Conservation (phyloP, 2,797 vertebrate species). For the Danio choprae region DNA sequence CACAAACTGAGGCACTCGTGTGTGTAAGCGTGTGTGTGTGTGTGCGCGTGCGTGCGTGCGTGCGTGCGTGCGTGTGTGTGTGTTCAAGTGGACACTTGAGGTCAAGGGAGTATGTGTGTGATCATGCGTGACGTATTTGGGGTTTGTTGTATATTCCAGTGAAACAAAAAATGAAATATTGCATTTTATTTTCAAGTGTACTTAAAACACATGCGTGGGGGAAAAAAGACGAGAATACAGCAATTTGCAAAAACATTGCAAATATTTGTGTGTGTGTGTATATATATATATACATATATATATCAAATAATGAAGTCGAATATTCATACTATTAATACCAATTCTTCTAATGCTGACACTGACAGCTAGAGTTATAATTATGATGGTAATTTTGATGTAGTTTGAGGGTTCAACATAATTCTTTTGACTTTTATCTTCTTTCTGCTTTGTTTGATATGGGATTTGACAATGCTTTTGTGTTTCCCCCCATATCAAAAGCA, state of each 20-base stretch:
- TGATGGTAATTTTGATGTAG: constrained; percentile 45
- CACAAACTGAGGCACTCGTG: constrained; percentile 29
- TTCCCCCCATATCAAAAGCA: constrained; percentile 1
- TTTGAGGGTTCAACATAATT: constrained; percentile 32
- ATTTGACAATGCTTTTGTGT: neutral
- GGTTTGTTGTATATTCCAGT: constrained; percentile 55
- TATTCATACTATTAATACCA: constrained; percentile 61
- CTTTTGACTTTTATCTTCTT: neutral
- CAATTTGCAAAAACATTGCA: constrained; percentile 56
- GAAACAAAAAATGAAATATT: constrained; percentile 52
- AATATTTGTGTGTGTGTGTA: constrained; percentile 61
- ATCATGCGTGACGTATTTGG: constrained; percentile 49
- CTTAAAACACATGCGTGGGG: constrained; percentile 68
- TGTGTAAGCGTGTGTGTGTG: constrained; percentile 7
- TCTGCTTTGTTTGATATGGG: neutral
- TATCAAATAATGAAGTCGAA: constrained; percentile 61
- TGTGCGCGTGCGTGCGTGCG: neutral
- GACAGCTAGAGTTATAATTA: constrained; percentile 55
- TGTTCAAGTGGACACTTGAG: constrained; percentile 29
- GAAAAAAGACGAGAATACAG: constrained; percentile 54
- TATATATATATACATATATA: neutral
- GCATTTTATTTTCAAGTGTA: constrained; percentile 80
- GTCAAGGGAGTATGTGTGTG: constrained; percentile 48
- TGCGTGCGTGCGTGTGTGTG: constrained; percentile 29
- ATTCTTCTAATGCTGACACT: constrained; percentile 44